Evolutionary conservation across 2,888 invertebrate species (phyloP), one percentile per base, ranked within the genome.

Genomic region (Mesodorylaimus sp.): DNA sequence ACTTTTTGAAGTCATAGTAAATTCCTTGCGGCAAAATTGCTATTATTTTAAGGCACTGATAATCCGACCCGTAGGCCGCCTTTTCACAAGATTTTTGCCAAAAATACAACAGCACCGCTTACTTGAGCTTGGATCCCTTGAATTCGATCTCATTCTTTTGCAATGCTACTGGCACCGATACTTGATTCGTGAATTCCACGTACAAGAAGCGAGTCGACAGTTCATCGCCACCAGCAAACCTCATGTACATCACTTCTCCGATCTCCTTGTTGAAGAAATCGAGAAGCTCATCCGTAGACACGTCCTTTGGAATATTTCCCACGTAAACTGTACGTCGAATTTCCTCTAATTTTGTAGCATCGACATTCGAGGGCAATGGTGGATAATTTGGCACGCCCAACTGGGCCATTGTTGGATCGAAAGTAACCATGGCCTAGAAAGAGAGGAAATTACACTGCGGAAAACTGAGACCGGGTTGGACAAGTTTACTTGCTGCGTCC

Each of bases 151-250:
- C 88, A 68, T 85, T 88, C 62, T 91, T 72, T 43, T 71, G 71
- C 27, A 97, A 70, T 0, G 87, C 93, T 59, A 81, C 78, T 7
- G 88, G 74, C 21, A 97, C 78, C 58, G 81, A 80, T 19, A 81
- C 77, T 67, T 95, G 95, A 57, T 93, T 89, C 2, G 83, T 79
- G 69, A 91, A 86, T 69, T 97, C 97, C 51, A 97, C 76, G 61
- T 93, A 76, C 2, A 84, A 84, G 70, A 83, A 86, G 16, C 65
- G 59, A 23, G 67, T 64, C 2, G 65, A 63, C 42, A 79, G 78
- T 48, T 76, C 74, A 25, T 77, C 78, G 54, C 82, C 75, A n/a
- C 80, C 81, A 60, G 91, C 88, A 70, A 87, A 80, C 26, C 95
- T 75, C 49, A 88, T 73, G 68, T 91, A 97, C 68, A 93, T 95